Percentiles rank a stretch among this genome's conserved stretches.
Evolutionary conservation across 2,113 vertebrate genomes (phyloP).

Genomic region (Lipophrys pholis): DNA sequence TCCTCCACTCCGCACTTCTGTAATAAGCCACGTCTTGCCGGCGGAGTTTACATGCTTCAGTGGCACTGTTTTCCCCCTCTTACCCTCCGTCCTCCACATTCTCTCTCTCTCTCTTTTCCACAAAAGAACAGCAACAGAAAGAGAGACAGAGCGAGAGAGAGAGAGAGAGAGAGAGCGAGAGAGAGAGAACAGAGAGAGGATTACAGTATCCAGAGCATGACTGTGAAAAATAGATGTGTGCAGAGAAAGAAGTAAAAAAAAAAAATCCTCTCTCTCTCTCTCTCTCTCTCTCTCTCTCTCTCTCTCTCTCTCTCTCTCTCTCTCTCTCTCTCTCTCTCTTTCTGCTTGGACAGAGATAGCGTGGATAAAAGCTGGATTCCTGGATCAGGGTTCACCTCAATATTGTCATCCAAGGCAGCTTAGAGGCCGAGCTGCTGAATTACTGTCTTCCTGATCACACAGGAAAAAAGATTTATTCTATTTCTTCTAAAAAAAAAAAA

Average conservation of each 20-base stretch:
- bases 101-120: slow-evolving; percentile 18
- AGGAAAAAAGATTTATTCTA: background rate
- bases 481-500: no score
- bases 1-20: background rate
- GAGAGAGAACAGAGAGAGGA: slow-evolving; percentile 49
- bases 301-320: slow-evolving; percentile 52
- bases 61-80: slow-evolving; percentile 12
- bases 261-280: slow-evolving; percentile 55
- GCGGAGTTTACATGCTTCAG: slow-evolving; percentile 33
- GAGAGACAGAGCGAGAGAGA: slow-evolving; percentile 39
- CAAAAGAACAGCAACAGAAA: slow-evolving; percentile 1
- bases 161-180: slow-evolving; percentile 43
- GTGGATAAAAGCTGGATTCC: slow-evolving; percentile 63
- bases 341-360: slow-evolving; percentile 62
- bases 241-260: slow-evolving; percentile 41
- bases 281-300: slow-evolving; percentile 38
- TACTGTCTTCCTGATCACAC: slow-evolving; percentile 20
- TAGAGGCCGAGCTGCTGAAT: slow-evolving; percentile 42
- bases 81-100: no score
- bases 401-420: slow-evolving; percentile 55
- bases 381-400: slow-evolving; percentile 63
- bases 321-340: slow-evolving; percentile 26
- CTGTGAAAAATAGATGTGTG: slow-evolving; percentile 66
- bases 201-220: slow-evolving; percentile 63
- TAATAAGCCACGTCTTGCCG: slow-evolving; percentile 18